Conservation (phyloP, 2,113 vertebrate genomes). For the Gallinago paraguaiae region DNA sequence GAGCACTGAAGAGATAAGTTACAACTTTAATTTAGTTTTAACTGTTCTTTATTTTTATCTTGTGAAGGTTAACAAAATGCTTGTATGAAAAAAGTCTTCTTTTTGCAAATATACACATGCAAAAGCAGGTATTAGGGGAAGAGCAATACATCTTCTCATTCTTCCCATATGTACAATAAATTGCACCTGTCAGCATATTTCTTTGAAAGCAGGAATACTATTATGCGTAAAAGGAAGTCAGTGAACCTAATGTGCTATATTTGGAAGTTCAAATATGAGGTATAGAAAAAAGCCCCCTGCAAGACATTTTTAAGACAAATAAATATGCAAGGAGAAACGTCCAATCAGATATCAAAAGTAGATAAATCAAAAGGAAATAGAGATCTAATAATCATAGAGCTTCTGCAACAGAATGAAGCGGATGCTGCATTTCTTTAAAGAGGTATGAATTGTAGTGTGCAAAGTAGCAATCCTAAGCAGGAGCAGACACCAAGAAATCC, state of each 20-base stretch:
- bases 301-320: background rate
- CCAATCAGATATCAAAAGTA: background rate
- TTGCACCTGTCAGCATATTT: background rate
- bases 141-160: background rate
- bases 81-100: background rate
- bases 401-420: background rate
- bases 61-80: background rate
- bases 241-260: background rate
- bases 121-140: background rate
- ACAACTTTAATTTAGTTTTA: slow-evolving; percentile 33
- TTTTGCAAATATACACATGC: background rate
- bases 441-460: background rate
- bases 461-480: background rate
- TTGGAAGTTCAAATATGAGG: background rate
- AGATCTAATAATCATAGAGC: background rate
- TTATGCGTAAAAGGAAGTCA: background rate
- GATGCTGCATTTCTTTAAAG: background rate
- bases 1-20: background rate
- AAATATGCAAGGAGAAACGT: background rate
- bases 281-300: background rate
- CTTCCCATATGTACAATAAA: background rate
- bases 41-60: slow-evolving; percentile 1
- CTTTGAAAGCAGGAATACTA: background rate
- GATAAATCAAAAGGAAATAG: background rate
- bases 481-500: background rate